A percentile compares a stretch with the other conserved stretches of the same genome.
These are phyloP conservation scores for Coenonympha arcania DNA, from an alignment of 2,888 invertebrate genomes.

Conservation along the genomic window DNA sequence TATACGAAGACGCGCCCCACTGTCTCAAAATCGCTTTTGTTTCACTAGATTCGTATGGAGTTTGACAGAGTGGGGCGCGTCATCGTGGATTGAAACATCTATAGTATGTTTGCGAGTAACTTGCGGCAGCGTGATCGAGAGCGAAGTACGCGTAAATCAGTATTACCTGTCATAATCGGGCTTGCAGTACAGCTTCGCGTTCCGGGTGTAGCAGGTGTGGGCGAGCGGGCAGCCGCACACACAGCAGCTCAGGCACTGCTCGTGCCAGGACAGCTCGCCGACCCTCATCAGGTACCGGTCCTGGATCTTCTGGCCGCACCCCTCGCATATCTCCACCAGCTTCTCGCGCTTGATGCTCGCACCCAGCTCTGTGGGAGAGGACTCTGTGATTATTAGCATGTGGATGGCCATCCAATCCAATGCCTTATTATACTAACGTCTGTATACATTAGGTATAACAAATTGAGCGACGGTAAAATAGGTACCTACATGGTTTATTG, in stretches of 20 bases:
- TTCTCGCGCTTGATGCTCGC: conserved; percentile 83
- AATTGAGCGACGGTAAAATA: too few species aligned
- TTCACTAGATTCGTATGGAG: too few species aligned
- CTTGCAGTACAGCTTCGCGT: conserved; percentile 96
- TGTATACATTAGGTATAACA: too few species aligned
- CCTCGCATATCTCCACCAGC: conserved; percentile 91
- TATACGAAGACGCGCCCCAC: too few species aligned
- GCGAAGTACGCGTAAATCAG: too few species aligned
- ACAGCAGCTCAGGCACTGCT: conserved; percentile 95
- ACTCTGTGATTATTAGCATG: conserved; percentile 50
- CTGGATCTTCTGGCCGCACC: conserved; percentile 94
- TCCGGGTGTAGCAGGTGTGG: conserved; percentile 95
- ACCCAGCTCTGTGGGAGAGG: conserved; percentile 51
- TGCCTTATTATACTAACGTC: too few species aligned
- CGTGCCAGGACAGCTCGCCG: conserved; percentile 96
- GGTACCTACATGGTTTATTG: too few species aligned
- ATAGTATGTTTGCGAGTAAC: too few species aligned
- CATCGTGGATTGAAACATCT: too few species aligned
- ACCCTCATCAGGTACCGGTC: conserved; percentile 97
- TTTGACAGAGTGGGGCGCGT: too few species aligned
- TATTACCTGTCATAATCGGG: conserved; percentile 95
- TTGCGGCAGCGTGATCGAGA: too few species aligned
- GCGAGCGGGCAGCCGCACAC: conserved; percentile 92
- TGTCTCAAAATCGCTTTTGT: too few species aligned
- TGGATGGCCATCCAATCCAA: conserved; percentile 29